Conservation (phyloP, 2,888 invertebrate genomes). For the Scrobipalpa atriplicella region DNA sequence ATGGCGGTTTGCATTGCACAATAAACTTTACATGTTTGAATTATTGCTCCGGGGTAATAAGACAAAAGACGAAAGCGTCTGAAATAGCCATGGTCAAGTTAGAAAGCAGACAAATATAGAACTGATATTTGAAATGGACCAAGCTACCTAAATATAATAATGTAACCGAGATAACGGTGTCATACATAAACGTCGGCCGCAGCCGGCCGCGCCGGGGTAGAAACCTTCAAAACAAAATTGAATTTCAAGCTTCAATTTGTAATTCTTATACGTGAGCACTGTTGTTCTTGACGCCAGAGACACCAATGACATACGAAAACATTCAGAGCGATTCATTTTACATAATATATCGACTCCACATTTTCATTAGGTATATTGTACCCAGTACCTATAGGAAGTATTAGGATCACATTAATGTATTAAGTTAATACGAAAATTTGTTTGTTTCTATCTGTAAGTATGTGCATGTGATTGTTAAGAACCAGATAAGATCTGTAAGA, state of each 20-base stretch:
- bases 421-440: no score
- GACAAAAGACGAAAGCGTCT: conserved; percentile 21
- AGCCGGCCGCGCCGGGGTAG: conserved; percentile 29
- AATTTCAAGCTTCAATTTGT: conserved; percentile 54
- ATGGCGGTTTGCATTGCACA: no score
- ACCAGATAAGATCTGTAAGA: no score
- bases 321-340: conserved; percentile 12
- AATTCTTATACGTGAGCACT: conserved; percentile 48
- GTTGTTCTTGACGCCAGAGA: conserved; percentile 30
- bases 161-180: conserved; percentile 39
- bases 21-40: no score
- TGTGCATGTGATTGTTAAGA: no score
- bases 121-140: background rate
- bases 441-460: no score
- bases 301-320: conserved; percentile 25
- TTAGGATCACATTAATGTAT: no score
- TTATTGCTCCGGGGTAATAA: no score
- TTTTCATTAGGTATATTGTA: conserved; percentile 6
- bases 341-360: conserved; percentile 16
- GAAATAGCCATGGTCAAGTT: background rate
- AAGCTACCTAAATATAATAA: background rate
- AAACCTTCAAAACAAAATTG: conserved; percentile 52
- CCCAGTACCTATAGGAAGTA: background rate
- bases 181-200: conserved; percentile 33
- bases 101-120: background rate